Evolutionary conservation across 92 coral and sea anemone species (phyloP).

Genomic region (Metridium senile): DNA sequence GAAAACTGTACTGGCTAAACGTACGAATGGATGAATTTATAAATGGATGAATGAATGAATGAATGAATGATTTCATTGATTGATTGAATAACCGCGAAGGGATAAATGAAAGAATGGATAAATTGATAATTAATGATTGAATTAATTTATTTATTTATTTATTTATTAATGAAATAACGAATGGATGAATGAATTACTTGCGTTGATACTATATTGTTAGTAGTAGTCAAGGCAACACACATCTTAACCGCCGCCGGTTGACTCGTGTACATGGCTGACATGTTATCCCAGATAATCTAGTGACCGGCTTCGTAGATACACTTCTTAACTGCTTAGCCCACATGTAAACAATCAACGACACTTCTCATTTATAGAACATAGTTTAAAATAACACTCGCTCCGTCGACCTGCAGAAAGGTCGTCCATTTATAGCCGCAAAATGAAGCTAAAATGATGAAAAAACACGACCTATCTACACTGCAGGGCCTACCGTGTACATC

Average conservation of each 20-base stretch:
- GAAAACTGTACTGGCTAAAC: too few relatives aligned
- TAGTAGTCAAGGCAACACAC: too few relatives aligned
- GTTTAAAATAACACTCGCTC: background rate
- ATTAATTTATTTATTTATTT: background rate
- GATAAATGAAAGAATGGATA: background rate
- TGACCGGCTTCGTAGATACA: too few relatives aligned
- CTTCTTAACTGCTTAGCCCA: too few relatives aligned
- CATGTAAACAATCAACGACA: background rate
- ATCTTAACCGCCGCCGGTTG: too few relatives aligned
- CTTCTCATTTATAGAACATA: background rate
- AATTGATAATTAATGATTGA: background rate
- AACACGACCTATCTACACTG: too few relatives aligned
- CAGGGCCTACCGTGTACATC: too few relatives aligned
- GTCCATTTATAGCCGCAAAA: background rate
- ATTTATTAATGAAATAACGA: constrained; percentile 1
- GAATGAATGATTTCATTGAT: background rate
- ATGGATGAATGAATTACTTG: background rate
- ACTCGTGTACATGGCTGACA: too few relatives aligned
- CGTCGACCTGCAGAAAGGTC: background rate
- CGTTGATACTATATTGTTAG: too few relatives aligned
- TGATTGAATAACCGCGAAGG: too few relatives aligned
- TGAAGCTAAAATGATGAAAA: too few relatives aligned
- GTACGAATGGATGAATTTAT: background rate
- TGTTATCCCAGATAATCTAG: too few relatives aligned
- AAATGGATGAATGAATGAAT: background rate